Base-by-base conservation (phyloP, 2,888 invertebrate genomes). In the Gisinianus flammeolus region DNA sequence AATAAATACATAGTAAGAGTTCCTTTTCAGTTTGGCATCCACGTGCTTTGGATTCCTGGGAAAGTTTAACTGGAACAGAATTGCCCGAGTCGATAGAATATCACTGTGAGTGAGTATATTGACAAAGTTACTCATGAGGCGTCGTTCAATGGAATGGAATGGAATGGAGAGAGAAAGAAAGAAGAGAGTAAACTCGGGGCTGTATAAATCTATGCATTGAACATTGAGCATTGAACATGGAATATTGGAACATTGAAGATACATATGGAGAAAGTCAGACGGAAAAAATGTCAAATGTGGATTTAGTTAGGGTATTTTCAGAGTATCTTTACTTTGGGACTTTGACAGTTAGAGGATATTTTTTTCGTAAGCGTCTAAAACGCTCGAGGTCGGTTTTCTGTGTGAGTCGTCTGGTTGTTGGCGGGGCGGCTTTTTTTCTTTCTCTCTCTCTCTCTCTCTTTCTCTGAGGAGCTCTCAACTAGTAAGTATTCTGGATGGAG, bases 401-500 rank as follows among this genome's bases (percentile, higher is more conserved):
- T n/a, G n/a, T n/a, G n/a, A n/a, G n/a, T n/a, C n/a, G 44, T 2
- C 44, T 44, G 44, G 44, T 44, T 19, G 44, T 44, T 44, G 12
- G 19, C 19, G 44, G 44, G 44, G 44, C 44, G 44, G 44, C 44
- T 44, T 44, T 44, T 44, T 44, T 2, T 19, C 19, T 6, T 12
- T 4, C 16, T 44, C 19, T 6, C 58, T 58, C 58, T 24, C 58
- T 58, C 8, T 12, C 58, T 58, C 58, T 58, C 56, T 56, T n/a
- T 56, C 58, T 24, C 58, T 58, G 6, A 62, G 62, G 58, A 58
- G 62, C 62, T 62, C 62, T 62, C 62, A 62, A 28, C 12, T 28
- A 28, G 62, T 62, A 28, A 26, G 62, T 62, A 62, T 62, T 62
- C 62, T 62, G 62, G 28, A 62, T 28, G 62, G 62, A 62, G 62